Base-by-base conservation (phyloP, 2,113 vertebrate genomes). In the Chaetops frenatus region DNA sequence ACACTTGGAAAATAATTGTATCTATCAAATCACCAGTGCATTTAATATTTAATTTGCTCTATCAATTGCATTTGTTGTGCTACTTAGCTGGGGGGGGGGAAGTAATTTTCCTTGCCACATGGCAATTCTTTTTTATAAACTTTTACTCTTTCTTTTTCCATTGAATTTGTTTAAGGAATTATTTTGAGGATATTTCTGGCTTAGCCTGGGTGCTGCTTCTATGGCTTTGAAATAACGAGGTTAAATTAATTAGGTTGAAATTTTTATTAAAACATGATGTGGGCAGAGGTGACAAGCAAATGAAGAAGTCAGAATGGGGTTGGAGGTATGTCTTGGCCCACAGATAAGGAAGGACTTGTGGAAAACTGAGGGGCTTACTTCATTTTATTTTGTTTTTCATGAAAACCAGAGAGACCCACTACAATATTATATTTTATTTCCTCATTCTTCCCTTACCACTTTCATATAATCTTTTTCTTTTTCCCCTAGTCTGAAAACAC, bases 1-100 rank as follows among this genome's bases (percentile, higher is more conserved):
- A 89, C 86, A 72, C 74, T 97, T 94, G 86, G 92, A 94, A 96
- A 97, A 95, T 88, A 97, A 95, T 88, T 24, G 11, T 97, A 96
- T 97, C 96, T 94, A 94, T 97, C 96, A 96, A 94, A 93, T 95
- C 91, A 81, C 70, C 77, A 74, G 81, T 7, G 81, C 86, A 47
- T 90, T 96, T 92, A 95, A 89, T 96, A 95, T 97, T 97, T 97
- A 97, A 97, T 98, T 97, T 97, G 90, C 89, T 95, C 95, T 86
- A 86, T 97, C 95, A 96, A 76, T 96, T 97, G 72, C 91, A 96
- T 83, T 97, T 97, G 91, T 97, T 3, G 3, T 95, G 94, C 85
- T 95, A 85, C 89, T 97, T 98, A 97, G 91, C 93, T 94, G 44
- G 1, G 60, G 25, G n/a, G 18, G 3, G 1, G 2, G 0, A 7